Percentiles rank a stretch among this genome's conserved stretches.
Conservation (phyloP, 2,797 vertebrate genomes). For the Molossus molossus region DNA sequence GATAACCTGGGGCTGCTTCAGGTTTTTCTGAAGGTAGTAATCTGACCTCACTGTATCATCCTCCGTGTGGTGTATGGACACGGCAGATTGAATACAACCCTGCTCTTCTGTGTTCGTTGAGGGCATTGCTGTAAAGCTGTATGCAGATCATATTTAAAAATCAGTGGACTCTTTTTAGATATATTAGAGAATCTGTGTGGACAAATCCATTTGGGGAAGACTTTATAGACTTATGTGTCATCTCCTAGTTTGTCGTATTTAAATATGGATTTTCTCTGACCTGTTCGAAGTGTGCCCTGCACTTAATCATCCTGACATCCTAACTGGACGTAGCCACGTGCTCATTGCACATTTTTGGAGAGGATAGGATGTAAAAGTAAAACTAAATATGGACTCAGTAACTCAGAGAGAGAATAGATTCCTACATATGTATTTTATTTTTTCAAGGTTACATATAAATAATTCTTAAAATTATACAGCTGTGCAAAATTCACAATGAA, state of each 20-base stretch:
- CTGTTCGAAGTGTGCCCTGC: conserved; percentile 27
- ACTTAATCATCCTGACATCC: conserved; percentile 56
- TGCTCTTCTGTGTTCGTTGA: conserved; percentile 61
- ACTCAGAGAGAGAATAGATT: not conserved
- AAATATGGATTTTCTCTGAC: conserved; percentile 62
- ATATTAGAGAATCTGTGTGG: conserved; percentile 70
- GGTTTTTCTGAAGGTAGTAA: conserved; percentile 73
- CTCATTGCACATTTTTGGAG: not conserved
- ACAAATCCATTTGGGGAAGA: conserved; percentile 72
- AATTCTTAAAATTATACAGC: not conserved
- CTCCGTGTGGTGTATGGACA: conserved; percentile 44
- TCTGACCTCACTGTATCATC: conserved; percentile 69
- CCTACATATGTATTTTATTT: not conserved
- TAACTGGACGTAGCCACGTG: not conserved
- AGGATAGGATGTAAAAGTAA: not conserved
- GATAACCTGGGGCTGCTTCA: conserved; percentile 53
- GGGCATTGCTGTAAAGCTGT: conserved; percentile 65
- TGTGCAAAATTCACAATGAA: not conserved
- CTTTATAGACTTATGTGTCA: conserved; percentile 46
- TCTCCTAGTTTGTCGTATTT: conserved; percentile 60
- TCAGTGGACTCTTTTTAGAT: conserved; percentile 72
- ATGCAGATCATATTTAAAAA: conserved; percentile 81
- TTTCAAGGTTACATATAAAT: conserved; percentile 1
- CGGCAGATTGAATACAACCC: conserved; percentile 39
- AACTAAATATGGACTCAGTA: not conserved